Base-by-base conservation (phyloP, 1,140 invertebrate species). In the Aleiodes sp. region DNA sequence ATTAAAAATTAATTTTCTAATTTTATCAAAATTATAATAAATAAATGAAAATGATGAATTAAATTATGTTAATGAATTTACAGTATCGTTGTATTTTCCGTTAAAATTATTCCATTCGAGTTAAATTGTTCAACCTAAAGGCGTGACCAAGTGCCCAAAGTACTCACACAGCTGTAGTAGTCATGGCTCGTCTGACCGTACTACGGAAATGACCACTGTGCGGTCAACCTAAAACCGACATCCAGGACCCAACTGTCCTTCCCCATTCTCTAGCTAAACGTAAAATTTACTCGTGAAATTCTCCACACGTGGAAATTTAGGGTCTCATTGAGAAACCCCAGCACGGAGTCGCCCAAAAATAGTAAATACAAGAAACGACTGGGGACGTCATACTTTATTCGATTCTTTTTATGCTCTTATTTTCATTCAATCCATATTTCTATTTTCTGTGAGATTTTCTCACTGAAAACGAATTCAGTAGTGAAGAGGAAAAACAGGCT, bases 301-400 rank as follows among this genome's bases (percentile, higher is more conserved):
- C 46, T 12, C 46, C 46, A 52, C 46, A 52, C 46, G 46, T 52
- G n/a, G n/a, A n/a, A 52, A 52, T 24, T 52, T 52, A 9, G 26
- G 46, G 46, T 12, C 46, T 52, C 46, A 52, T 52, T 52, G 46
- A 52, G 46, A 52, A 52, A 52, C 46, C 39, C 46, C 46, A 52
- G 46, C 46, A 52, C 46, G 46, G 26, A 24, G 46, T 24, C 46
- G 7, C 46, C 14, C n/a, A n/a, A n/a, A 52, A 52, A 52, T 52
- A 52, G 46, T 52, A 52, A 52, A 52, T 52, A 52, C 19, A 16
- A 24, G 21, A 52, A 52, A 52, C 21, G 21, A 52, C 21, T 43
- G 39, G 12, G 1, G n/a, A n/a, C 26, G 46, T 52, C 46, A 52
- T 16, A 52, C 21, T 2, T 21, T 9, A 21, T 52, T 52, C 46